Evolutionary conservation across 2,888 invertebrate species (phyloP).

Genomic region (Lasioglossum vierecki): DNA sequence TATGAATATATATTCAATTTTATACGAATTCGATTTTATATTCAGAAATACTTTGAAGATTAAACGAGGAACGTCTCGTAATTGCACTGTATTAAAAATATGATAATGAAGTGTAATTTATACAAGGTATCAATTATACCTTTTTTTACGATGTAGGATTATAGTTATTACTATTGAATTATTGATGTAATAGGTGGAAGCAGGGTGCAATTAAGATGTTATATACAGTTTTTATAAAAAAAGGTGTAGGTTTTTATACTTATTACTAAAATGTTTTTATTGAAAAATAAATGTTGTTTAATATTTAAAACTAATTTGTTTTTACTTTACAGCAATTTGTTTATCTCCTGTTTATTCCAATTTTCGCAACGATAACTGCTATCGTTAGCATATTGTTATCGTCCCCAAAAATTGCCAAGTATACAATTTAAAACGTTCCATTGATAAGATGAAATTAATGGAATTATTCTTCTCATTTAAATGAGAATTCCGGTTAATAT

Average conservation of each 20-base stretch:
- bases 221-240: conserved; percentile 29
- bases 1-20: not conserved
- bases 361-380: not conserved
- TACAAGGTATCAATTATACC: not conserved
- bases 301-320: not conserved
- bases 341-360: not conserved
- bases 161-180: conserved; percentile 17
- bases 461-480: not conserved
- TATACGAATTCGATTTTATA: conserved; percentile 7
- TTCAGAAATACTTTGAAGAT: conserved; percentile 1
- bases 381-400: not conserved
- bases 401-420: not conserved
- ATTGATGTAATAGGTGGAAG: conserved; percentile 11
- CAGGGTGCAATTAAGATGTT: conserved; percentile 19
- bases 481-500: not conserved
- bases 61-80: not conserved
- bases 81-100: not conserved
- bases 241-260: conserved; percentile 40
- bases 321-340: not conserved
- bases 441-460: not conserved
- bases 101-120: not conserved
- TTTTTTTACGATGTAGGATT: conserved; percentile 2
- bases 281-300: conserved; percentile 32
- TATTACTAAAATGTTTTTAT: conserved; percentile 27
- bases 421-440: not conserved